Conservation (phyloP, 2,113 vertebrate genomes). For the Dolichallabes microphthalmus region DNA sequence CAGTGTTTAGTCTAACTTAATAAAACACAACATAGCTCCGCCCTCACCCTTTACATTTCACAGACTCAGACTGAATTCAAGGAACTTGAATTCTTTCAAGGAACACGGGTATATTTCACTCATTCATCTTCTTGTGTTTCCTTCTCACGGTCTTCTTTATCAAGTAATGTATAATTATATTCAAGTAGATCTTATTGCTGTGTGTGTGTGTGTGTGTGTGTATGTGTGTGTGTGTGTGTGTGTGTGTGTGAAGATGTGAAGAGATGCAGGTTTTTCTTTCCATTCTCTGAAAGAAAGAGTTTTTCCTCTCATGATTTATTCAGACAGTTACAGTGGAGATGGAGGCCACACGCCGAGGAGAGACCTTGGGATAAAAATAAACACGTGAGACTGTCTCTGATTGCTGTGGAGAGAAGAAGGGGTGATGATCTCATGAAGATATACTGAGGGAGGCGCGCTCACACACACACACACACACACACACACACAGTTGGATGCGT, state of each 20-base stretch:
- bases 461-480: neutral
- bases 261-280: neutral
- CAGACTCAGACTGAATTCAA: too few relatives aligned
- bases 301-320: constrained; percentile 33
- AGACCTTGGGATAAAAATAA: constrained; percentile 32
- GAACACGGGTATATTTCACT: neutral
- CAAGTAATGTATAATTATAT: neutral
- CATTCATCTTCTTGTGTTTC: neutral
- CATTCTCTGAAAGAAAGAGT: neutral
- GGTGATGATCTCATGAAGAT: neutral
- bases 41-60: neutral
- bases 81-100: too few relatives aligned
- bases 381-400: constrained; percentile 10
- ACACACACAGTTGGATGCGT: neutral
- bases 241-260: neutral
- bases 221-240: neutral
- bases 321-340: constrained; percentile 13
- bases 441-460: neutral
- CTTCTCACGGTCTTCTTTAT: neutral
- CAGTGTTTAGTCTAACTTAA: neutral
- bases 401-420: neutral
- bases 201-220: neutral
- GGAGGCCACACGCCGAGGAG: constrained; percentile 7
- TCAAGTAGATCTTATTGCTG: neutral
- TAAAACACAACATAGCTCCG: neutral